A percentile compares a stretch with the other conserved stretches of the same genome.
phyloP scores from a whole-genome alignment of 2,797 vertebrate species.

The Catharus ustulatus region DNA sequence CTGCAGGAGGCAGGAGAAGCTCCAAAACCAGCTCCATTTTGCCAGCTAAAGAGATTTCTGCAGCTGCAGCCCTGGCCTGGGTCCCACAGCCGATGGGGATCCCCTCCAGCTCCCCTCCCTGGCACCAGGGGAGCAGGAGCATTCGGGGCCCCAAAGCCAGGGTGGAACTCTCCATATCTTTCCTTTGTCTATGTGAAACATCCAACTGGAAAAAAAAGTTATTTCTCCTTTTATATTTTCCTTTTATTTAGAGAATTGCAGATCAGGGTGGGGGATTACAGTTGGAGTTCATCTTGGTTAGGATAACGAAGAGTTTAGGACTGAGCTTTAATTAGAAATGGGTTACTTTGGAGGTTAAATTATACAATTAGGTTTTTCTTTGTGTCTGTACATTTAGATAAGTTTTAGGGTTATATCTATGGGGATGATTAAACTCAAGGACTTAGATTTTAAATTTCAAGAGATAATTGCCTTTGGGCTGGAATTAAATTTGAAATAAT shows the following conservation, averaged over 20 bases:
- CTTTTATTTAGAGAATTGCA: background rate
- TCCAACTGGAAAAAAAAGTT: background rate
- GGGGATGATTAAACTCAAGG: background rate
- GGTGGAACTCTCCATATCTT: background rate
- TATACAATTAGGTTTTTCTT: background rate
- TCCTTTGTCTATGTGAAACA: background rate
- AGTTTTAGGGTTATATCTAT: background rate
- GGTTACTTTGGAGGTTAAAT: background rate
- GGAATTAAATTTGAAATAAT: conserved; percentile 30
- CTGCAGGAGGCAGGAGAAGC: background rate
- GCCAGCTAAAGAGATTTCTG: background rate
- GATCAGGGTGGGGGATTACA: background rate
- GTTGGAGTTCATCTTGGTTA: background rate
- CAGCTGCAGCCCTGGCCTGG: background rate
- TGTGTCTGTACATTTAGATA: background rate
- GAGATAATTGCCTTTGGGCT: conserved; percentile 15
- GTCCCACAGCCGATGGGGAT: background rate
- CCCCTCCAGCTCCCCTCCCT: background rate
- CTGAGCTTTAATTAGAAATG: background rate
- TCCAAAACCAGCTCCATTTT: background rate
- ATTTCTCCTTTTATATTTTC: background rate
- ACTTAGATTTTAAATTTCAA: background rate
- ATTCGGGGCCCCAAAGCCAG: background rate
- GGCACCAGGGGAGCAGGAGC: fast-evolving
- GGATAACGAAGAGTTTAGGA: background rate